phyloP scores from a whole-genome alignment of 2,888 invertebrate genomes.

The Pyrochroa serraticornis region DNA sequence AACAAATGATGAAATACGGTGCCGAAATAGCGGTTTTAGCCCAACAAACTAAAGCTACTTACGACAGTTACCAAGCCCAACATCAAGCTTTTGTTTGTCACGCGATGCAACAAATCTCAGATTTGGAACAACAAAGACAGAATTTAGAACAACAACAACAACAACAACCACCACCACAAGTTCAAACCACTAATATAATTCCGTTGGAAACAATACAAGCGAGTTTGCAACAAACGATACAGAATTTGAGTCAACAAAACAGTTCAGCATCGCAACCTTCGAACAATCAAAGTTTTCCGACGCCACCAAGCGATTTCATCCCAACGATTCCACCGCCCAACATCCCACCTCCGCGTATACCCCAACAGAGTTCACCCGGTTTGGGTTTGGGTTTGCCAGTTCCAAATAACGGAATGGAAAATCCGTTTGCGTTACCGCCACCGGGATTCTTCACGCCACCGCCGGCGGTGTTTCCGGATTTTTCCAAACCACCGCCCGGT shows the following conservation, averaged over 20 bases:
- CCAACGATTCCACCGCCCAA: constrained; percentile 55
- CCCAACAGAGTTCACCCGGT: too few species aligned
- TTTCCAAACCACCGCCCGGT: constrained; percentile 87
- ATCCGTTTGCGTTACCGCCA: constrained; percentile 63
- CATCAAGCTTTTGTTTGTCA: constrained; percentile 95
- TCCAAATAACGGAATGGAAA: constrained; percentile 48
- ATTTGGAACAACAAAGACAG: constrained; percentile 75
- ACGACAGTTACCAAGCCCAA: constrained; percentile 79
- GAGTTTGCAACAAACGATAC: constrained; percentile 47
- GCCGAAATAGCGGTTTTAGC: constrained; percentile 73
- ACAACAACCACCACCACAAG: constrained; percentile 22
- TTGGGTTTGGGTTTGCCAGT: constrained; percentile 14
- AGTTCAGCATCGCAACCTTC: constrained; percentile 10
- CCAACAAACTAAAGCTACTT: constrained; percentile 80
- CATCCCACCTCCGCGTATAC: constrained; percentile 35
- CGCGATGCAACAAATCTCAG: constrained; percentile 86
- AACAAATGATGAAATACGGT: constrained; percentile 80
- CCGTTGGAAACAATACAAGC: constrained; percentile 50
- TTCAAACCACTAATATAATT: constrained; percentile 40
- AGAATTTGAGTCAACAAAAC: constrained; percentile 38
- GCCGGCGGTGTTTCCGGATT: constrained; percentile 72
- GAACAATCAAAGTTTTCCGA: constrained; percentile 31
- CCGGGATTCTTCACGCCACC: constrained; percentile 61
- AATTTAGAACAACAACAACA: constrained; percentile 58
- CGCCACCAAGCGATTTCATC: constrained; percentile 31